A percentile compares a stretch with the other conserved stretches of the same genome.
Evolutionary conservation across 1,140 invertebrate genomes (phyloP).

Genomic region (Philaenus spumarius): DNA sequence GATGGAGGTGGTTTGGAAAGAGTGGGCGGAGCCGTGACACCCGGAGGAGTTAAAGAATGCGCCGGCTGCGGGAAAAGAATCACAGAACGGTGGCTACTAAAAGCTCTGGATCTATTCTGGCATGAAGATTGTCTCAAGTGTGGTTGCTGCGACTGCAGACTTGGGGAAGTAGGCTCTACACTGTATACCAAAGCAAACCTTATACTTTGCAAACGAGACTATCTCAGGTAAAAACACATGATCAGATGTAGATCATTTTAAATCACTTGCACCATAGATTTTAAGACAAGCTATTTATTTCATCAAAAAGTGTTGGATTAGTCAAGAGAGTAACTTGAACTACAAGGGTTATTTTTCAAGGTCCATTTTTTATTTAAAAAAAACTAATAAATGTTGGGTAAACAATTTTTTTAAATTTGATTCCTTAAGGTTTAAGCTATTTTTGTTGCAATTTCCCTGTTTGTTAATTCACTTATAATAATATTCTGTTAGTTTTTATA

Average conservation of each 20-base stretch:
- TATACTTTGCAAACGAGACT: conserved; percentile 94
- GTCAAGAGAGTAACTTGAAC: too few species aligned
- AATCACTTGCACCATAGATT: too few species aligned
- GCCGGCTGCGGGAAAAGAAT: conserved; percentile 82
- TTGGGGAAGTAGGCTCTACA: conserved; percentile 94
- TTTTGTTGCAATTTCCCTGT: too few species aligned
- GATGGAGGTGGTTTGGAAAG: conserved; percentile 29
- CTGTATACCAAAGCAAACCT: conserved; percentile 95
- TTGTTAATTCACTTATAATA: too few species aligned
- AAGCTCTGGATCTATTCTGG: conserved; percentile 90
- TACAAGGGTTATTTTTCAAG: too few species aligned
- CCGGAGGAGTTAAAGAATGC: conserved; percentile 57
- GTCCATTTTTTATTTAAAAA: too few species aligned
- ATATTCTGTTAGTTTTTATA: too few species aligned
- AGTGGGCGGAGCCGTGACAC: conserved; percentile 14
- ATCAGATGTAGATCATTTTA: too few species aligned
- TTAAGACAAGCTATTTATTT: background rate
- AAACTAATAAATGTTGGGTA: too few species aligned
- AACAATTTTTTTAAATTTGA: too few species aligned
- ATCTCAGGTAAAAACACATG: conserved; percentile 92
- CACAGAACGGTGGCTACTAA: conserved; percentile 62
- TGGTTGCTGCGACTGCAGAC: conserved; percentile 91
- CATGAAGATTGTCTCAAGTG: conserved; percentile 98
- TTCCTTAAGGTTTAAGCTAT: too few species aligned
- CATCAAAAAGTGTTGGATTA: background rate